Evolutionary conservation across 2,888 invertebrate genomes (phyloP).

Genomic region (Bedellia somnulentella): DNA sequence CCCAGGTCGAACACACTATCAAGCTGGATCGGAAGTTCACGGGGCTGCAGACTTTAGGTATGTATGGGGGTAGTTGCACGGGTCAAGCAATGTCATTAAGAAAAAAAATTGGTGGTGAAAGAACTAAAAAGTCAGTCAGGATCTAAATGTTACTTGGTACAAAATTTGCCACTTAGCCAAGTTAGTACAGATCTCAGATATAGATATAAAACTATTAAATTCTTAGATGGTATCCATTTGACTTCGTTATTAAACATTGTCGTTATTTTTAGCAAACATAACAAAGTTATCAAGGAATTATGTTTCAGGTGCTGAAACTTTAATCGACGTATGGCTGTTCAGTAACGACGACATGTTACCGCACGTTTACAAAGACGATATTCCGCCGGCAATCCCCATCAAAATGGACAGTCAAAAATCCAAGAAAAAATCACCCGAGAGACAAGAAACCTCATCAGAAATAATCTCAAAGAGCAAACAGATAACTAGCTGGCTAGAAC

Average conservation of each 20-base stretch:
- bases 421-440: slow-evolving; percentile 9
- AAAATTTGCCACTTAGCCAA: no score
- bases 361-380: slow-evolving; percentile 27
- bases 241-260: no score
- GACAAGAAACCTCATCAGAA: neutral
- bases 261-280: no score
- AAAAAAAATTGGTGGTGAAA: no score
- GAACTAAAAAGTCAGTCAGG: no score
- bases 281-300: neutral
- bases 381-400: slow-evolving; percentile 4
- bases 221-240: no score
- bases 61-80: slow-evolving; percentile 11
- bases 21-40: slow-evolving; percentile 81
- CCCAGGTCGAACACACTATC: slow-evolving; percentile 77
- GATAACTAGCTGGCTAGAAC: slow-evolving; percentile 38
- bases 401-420: slow-evolving; percentile 5
- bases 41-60: slow-evolving; percentile 80
- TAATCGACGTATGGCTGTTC: slow-evolving; percentile 72
- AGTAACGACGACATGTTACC: slow-evolving; percentile 43
- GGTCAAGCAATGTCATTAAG: no score
- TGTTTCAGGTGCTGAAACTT: slow-evolving; percentile 74
- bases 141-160: no score
- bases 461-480: slow-evolving; percentile 9
- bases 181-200: no score
- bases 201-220: no score